Base-by-base conservation (phyloP, 1,140 invertebrate species). In the Drosophila sechellia region DNA sequence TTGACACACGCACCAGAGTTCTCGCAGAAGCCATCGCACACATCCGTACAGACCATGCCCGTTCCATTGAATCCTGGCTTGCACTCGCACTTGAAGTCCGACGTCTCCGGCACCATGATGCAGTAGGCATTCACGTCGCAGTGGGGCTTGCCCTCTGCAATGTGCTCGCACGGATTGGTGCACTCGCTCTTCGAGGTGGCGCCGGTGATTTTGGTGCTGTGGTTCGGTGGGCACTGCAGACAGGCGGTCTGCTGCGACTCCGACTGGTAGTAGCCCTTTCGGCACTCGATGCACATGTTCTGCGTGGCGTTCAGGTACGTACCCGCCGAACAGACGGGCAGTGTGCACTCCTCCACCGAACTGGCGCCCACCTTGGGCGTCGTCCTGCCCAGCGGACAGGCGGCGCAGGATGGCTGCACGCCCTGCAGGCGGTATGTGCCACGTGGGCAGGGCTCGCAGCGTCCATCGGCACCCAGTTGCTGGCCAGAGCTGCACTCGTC, bases 61-160 rank as follows among this genome's bases (percentile, higher is more conserved):
- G 96, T 97, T 85, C 97, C 97, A 91, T 98, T 98, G 93, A 97
- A 99, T 2, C 98, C 98, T 2, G 97, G 96, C 89, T 98, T 98
- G 92, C 98, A 99, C 90, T 98, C 96, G 81, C 98, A 99, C 77
- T 96, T 96, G 93, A 97, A 98, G 75, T 97, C 96, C 68, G 95
- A 96, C 1, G 96, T 97, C 89, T 98, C 96, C 0, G 95, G 94
- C 39, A 97, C 95, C 49, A 98, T 94, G 0, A 98, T 94, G 91
- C 98, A 98, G 85, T 97, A 96, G 0, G 97, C 97, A 92, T 98
- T 98, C 0, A 94, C 92, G 85, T 98, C 96, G 84, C 98, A 99
- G 56, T 97, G 95, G 3, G 96, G 95, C 31, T 96, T 96, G 73
- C 95, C 96, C 70, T 92, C 92, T 46, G 87, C 87, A 61, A 92